Conservation (phyloP, 2,797 vertebrate genomes). For the Melanotaenia nigrans region DNA sequence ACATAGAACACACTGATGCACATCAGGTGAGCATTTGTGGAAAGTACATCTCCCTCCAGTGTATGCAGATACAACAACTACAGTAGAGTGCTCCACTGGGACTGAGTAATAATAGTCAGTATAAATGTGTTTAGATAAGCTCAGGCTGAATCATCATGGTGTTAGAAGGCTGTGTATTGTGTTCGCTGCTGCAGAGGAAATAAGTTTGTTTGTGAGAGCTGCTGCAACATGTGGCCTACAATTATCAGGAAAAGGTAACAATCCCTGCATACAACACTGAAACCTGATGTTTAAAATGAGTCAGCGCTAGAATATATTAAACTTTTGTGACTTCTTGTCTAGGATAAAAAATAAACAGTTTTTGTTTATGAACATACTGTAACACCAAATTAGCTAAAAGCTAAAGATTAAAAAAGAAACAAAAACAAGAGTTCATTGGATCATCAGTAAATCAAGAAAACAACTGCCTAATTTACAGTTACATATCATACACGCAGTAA, state of each 20-base stretch:
- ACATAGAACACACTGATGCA: not conserved
- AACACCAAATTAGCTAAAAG: not conserved
- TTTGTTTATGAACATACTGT: too few species aligned
- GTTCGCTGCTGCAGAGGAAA: not conserved
- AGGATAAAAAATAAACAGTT: not conserved
- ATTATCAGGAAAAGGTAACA: not conserved
- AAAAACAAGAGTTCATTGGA: not conserved
- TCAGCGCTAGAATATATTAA: not conserved
- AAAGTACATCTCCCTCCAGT: not conserved
- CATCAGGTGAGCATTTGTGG: not conserved
- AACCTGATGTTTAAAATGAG: not conserved
- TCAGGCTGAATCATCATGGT: not conserved
- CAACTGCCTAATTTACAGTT: too few species aligned
- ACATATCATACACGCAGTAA: too few species aligned
- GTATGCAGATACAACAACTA: not conserved
- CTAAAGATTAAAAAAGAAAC: not conserved
- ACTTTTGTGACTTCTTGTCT: not conserved
- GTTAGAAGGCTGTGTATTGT: not conserved
- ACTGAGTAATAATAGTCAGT: not conserved
- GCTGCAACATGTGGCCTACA: not conserved
- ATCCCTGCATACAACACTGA: not conserved
- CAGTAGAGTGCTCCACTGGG: not conserved
- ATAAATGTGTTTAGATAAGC: not conserved
- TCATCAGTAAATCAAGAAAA: too few species aligned
- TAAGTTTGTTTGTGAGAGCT: constrained; percentile 1